Evolutionary conservation across 2,888 invertebrate species (phyloP).

Genomic region (Koerneria pararmatus): DNA sequence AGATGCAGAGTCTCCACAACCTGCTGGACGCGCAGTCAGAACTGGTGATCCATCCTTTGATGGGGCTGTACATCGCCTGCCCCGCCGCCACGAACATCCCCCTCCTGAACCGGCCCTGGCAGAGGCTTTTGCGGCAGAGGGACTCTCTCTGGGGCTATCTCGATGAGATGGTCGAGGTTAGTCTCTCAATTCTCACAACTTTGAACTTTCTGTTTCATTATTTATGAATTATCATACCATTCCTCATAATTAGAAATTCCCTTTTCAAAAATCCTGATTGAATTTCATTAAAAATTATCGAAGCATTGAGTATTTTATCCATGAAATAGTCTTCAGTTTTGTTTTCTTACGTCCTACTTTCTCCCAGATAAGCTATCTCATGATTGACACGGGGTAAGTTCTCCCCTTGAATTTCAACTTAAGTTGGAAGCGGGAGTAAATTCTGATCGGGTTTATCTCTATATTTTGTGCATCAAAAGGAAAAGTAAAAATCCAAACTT

Average conservation of each 20-base stretch:
- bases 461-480: too few species aligned
- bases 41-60: constrained; percentile 49
- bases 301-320: too few species aligned
- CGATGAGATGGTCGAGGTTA: constrained; percentile 43
- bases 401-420: too few species aligned
- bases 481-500: constrained; percentile 7
- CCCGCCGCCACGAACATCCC: constrained; percentile 50
- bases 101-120: constrained; percentile 46
- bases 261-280: too few species aligned
- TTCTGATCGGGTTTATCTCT: too few species aligned
- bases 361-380: too few species aligned
- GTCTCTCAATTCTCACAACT: neutral
- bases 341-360: too few species aligned
- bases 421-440: too few species aligned
- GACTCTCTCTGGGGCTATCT: constrained; percentile 44
- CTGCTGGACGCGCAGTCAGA: constrained; percentile 48
- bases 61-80: constrained; percentile 49
- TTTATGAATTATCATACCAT: neutral
- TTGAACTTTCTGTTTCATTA: neutral
- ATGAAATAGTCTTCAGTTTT: too few species aligned
- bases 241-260: too few species aligned
- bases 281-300: too few species aligned
- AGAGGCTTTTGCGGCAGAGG: constrained; percentile 42
- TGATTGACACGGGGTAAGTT: too few species aligned
- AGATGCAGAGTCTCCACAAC: constrained; percentile 47